These are phyloP conservation scores for Hippocampus comes DNA, from an alignment of 2,113 vertebrate species.

Conservation along the genomic window DNA sequence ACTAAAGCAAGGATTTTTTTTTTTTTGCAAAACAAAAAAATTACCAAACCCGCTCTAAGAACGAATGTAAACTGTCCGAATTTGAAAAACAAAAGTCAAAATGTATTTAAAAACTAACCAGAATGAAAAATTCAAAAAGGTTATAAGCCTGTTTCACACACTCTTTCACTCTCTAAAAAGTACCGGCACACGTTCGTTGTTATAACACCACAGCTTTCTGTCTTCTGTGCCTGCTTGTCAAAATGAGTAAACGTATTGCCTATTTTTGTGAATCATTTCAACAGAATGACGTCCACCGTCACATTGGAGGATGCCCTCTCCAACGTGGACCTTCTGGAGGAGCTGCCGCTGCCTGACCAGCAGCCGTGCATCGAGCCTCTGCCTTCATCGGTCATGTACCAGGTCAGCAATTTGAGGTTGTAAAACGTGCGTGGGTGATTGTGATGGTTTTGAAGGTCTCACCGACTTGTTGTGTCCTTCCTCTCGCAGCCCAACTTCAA, in stretches of 20 bases:
- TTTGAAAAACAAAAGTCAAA: too few relatives aligned
- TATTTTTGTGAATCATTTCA: slow-evolving; percentile 15
- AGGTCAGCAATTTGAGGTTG: slow-evolving; percentile 69
- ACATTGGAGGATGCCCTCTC: slow-evolving; percentile 95
- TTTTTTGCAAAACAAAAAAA: too few relatives aligned
- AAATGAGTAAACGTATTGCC: too few relatives aligned
- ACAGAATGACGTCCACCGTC: slow-evolving; percentile 88
- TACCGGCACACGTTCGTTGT: not conserved
- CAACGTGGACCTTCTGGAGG: slow-evolving; percentile 97
- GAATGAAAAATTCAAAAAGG: too few relatives aligned
- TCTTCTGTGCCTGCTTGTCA: not conserved
- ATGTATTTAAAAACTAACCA: too few relatives aligned
- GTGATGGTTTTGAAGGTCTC: not conserved
- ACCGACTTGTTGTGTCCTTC: not conserved
- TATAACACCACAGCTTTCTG: not conserved
- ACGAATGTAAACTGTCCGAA: too few relatives aligned
- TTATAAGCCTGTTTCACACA: too few relatives aligned
- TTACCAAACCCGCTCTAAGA: too few relatives aligned
- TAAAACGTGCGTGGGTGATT: not conserved
- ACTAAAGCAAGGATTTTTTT: too few relatives aligned
- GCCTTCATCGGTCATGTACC: slow-evolving; percentile 91
- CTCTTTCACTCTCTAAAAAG: too few relatives aligned
- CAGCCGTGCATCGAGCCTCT: slow-evolving; percentile 97
- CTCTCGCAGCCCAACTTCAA: slow-evolving; percentile 92
- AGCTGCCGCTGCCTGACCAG: slow-evolving; percentile 93